These are phyloP conservation scores for Ammospiza nelsoni DNA, from an alignment of 2,113 vertebrate species.

Conservation along the genomic window DNA sequence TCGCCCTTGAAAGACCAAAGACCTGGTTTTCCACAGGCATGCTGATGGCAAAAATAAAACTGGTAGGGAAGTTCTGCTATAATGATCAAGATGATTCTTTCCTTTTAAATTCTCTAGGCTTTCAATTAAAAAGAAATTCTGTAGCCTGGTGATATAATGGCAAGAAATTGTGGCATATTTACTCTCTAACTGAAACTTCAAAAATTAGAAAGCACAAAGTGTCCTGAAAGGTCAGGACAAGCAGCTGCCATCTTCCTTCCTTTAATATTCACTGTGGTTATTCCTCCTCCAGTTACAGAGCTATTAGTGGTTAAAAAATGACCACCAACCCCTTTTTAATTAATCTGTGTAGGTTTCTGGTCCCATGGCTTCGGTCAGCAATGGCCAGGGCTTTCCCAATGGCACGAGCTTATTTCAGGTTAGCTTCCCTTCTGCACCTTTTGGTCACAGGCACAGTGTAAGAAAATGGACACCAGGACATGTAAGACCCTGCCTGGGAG, in stretches of 20 bases:
- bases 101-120: not conserved
- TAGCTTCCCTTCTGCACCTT: not conserved
- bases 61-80: not conserved
- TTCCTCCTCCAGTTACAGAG: not conserved
- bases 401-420: not conserved
- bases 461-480: not conserved
- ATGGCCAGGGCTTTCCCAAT: not conserved
- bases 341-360: not conserved
- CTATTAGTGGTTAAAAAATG: not conserved
- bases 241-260: not conserved
- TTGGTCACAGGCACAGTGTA: not conserved
- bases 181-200: not conserved
- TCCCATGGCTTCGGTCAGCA: not conserved
- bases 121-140: not conserved
- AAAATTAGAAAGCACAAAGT: not conserved
- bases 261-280: not conserved
- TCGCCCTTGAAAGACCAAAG: slow-evolving; percentile 28
- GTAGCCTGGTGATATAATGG: not conserved
- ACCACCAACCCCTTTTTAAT: not conserved
- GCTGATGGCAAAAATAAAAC: not conserved
- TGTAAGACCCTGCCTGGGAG: not conserved
- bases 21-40: not conserved
- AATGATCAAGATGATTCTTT: not conserved
- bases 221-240: not conserved
- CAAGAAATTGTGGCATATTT: not conserved